These are phyloP conservation scores for Drosophila limbata DNA, from an alignment of 2,888 invertebrate species.

Conservation along the genomic window DNA sequence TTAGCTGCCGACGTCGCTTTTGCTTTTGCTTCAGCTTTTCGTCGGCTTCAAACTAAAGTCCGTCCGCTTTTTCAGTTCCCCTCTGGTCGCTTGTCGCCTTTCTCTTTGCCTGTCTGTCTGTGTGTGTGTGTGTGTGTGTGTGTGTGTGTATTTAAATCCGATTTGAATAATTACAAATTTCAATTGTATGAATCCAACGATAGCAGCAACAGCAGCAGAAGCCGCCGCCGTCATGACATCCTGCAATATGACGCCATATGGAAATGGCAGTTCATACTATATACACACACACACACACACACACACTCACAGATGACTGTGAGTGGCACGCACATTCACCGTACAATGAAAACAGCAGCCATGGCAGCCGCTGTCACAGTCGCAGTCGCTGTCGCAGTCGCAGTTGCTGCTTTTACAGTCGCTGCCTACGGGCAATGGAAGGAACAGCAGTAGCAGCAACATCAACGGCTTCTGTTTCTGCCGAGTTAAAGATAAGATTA, in stretches of 20 bases:
- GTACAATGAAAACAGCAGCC: slow-evolving; percentile 59
- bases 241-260: slow-evolving; percentile 76
- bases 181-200: slow-evolving; percentile 74
- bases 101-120: slow-evolving; percentile 18
- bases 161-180: slow-evolving; percentile 80
- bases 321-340: slow-evolving; percentile 56
- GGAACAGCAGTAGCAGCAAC: slow-evolving; percentile 16
- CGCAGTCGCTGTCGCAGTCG: slow-evolving; percentile 18
- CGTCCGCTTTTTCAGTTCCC: slow-evolving; percentile 32
- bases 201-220: slow-evolving; percentile 28
- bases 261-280: slow-evolving; percentile 60
- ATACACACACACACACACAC: slow-evolving; percentile 33
- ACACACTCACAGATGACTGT: slow-evolving; percentile 23
- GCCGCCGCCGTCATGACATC: slow-evolving; percentile 50
- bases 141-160: slow-evolving; percentile 70
- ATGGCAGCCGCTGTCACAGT: slow-evolving; percentile 53
- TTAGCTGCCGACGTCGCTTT: slow-evolving; percentile 22
- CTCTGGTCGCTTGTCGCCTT: slow-evolving; percentile 1
- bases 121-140: slow-evolving; percentile 23
- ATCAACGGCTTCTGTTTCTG: slow-evolving; percentile 59
- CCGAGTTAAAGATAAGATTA: slow-evolving; percentile 72
- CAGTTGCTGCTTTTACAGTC: slow-evolving; percentile 47
- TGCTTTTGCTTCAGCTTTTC: slow-evolving; percentile 16
- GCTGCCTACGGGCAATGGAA: slow-evolving; percentile 38
- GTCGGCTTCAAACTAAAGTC: slow-evolving; percentile 47